Conservation (phyloP, 2,888 invertebrate genomes). For the Pyrochroa serraticornis region DNA sequence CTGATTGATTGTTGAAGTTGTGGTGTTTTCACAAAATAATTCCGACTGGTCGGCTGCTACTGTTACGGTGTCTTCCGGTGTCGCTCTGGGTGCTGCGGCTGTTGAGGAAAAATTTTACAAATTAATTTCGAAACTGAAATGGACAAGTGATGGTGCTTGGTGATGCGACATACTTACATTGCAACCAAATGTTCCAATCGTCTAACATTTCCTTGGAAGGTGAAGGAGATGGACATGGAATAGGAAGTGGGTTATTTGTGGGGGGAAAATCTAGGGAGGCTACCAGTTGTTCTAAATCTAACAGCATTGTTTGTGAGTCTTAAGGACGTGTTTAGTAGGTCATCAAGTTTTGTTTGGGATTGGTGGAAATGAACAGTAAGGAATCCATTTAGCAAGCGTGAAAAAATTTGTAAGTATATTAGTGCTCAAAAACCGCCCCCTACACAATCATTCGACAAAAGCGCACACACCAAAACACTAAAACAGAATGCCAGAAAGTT, state of each 20-base stretch:
- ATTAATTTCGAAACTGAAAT: neutral
- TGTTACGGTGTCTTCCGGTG: constrained; percentile 4
- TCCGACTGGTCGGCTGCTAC: too few species aligned
- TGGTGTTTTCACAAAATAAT: too few species aligned
- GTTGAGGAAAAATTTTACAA: constrained; percentile 7
- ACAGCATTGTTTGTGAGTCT: constrained; percentile 61
- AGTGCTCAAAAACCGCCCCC: constrained; percentile 25
- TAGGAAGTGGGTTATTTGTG: constrained; percentile 26
- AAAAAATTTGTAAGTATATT: constrained; percentile 40
- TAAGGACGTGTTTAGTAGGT: constrained; percentile 34
- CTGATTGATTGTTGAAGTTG: too few species aligned
- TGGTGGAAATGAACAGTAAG: constrained; percentile 42
- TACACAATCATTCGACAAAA: neutral
- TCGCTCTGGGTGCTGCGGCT: constrained; percentile 5
- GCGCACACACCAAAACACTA: neutral
- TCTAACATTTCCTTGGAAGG: constrained; percentile 42
- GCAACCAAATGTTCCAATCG: constrained; percentile 55
- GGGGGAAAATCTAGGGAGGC: constrained; percentile 50
- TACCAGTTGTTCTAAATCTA: constrained; percentile 64
- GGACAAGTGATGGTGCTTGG: neutral
- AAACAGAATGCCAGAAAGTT: too few species aligned
- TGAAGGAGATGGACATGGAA: constrained; percentile 34
- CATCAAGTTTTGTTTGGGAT: constrained; percentile 43
- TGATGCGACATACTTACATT: constrained; percentile 49
- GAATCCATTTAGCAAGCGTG: constrained; percentile 50